Percentiles rank a stretch among this genome's conserved stretches.
Conservation (phyloP, 1,140 invertebrate species). For the Galleria mellonella region DNA sequence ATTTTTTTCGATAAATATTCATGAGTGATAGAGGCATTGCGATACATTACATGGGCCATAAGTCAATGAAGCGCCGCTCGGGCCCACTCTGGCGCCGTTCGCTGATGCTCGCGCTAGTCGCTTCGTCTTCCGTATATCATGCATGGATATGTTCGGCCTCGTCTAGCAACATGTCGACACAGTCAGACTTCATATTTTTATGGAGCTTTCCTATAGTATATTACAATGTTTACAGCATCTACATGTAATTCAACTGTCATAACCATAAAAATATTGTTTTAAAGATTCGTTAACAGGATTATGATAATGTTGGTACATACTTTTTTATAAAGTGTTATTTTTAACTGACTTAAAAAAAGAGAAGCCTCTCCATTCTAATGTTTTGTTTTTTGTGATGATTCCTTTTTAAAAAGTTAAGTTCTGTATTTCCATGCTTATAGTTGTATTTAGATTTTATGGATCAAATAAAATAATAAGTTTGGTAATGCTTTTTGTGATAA, state of each 20-base stretch:
- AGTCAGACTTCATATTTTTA: constrained; percentile 64
- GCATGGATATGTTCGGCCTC: constrained; percentile 33
- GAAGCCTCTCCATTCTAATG: no score
- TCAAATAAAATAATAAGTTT: no score
- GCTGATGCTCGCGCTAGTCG: constrained; percentile 9
- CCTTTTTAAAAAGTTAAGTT: no score
- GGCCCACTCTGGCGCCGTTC: constrained; percentile 37
- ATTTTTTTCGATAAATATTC: constrained; percentile 71
- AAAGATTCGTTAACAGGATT: no score
- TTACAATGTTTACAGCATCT: constrained; percentile 34
- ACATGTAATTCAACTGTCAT: constrained; percentile 50
- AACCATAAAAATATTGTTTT: constrained; percentile 36
- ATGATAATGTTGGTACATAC: no score
- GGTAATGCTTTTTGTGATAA: no score
- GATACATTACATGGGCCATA: constrained; percentile 64
- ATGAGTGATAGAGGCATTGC: constrained; percentile 67
- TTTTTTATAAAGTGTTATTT: no score
- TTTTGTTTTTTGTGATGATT: no score
- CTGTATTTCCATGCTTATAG: no score
- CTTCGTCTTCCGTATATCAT: constrained; percentile 31
- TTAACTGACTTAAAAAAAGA: no score
- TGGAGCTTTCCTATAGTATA: constrained; percentile 33
- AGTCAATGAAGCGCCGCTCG: constrained; percentile 55
- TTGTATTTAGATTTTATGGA: no score
- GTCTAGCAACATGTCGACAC: constrained; percentile 53